Evolutionary conservation across 2,797 vertebrate genomes (phyloP).

Genomic region (Peromyscus nudipes): DNA sequence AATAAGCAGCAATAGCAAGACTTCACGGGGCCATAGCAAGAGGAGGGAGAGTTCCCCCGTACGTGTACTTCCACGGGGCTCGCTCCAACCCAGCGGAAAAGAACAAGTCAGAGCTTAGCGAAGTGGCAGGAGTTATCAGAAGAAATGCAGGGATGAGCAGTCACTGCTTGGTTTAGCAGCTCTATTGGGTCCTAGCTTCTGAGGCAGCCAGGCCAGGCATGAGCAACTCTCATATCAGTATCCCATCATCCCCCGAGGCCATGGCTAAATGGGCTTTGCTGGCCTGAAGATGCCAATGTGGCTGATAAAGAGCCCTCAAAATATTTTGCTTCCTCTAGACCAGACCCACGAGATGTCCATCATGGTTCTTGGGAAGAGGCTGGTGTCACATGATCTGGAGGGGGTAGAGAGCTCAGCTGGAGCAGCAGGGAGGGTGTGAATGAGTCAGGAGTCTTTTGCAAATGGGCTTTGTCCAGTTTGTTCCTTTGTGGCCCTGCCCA

Average conservation of each 20-base stretch:
- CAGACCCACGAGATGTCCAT: neutral
- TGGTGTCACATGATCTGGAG: neutral
- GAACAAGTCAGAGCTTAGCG: neutral
- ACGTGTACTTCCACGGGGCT: neutral
- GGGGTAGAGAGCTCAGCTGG: neutral
- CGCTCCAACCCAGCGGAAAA: neutral
- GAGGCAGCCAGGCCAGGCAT: neutral
- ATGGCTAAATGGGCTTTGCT: neutral
- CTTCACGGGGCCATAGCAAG: neutral
- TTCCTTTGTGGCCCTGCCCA: neutral
- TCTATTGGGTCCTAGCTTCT: rapidly evolving
- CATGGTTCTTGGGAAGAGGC: rapidly evolving
- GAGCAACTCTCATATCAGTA: rapidly evolving
- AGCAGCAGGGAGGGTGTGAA: no score
- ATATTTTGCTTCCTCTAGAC: neutral
- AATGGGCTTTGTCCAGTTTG: neutral
- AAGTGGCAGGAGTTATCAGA: neutral
- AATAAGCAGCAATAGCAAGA: neutral
- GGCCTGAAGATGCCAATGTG: neutral
- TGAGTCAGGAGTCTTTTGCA: neutral
- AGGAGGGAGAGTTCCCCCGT: neutral
- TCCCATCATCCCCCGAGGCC: rapidly evolving
- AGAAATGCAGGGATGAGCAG: neutral
- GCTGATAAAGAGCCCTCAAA: neutral
- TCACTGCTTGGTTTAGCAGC: rapidly evolving